These are phyloP conservation scores for Trichonephila clavipes DNA, from an alignment of 1,140 invertebrate genomes.

Conservation along the genomic window DNA sequence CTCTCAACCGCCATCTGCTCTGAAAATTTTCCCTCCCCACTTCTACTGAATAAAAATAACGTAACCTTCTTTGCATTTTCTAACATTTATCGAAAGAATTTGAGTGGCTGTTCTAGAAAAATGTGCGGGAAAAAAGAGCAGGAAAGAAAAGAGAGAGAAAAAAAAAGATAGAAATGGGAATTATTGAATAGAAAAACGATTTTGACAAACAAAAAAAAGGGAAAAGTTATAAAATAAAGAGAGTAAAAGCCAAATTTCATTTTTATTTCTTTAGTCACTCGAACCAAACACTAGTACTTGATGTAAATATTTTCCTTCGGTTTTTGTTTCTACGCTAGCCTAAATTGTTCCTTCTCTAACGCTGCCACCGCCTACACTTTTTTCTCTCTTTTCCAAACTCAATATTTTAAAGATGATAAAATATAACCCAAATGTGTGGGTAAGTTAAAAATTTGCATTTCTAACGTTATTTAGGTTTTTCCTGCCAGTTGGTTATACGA, in stretches of 20 bases:
- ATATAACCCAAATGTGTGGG: neutral
- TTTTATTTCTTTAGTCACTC: neutral
- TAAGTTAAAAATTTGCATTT: slow-evolving; percentile 8
- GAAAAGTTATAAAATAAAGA: neutral
- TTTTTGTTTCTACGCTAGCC: neutral
- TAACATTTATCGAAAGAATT: slow-evolving; percentile 40
- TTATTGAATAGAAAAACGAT: slow-evolving; percentile 61
- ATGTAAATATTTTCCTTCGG: slow-evolving; percentile 1
- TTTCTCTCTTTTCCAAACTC: neutral
- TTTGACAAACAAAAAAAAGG: too few relatives aligned
- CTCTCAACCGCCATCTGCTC: neutral
- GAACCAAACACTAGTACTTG: slow-evolving; percentile 14
- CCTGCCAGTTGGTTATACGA: neutral
- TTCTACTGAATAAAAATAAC: neutral
- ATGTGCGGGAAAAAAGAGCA: neutral
- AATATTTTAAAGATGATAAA: slow-evolving; percentile 14
- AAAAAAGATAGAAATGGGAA: neutral
- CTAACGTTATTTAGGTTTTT: neutral
- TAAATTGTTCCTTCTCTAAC: neutral
- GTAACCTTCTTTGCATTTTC: slow-evolving; percentile 38
- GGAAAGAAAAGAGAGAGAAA: neutral
- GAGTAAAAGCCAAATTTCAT: slow-evolving; percentile 12
- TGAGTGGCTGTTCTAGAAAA: slow-evolving; percentile 14
- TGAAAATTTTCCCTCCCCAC: neutral
- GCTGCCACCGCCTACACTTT: neutral